These are phyloP conservation scores for Dipodomys ordii DNA, from an alignment of 2,113 vertebrate species.

Conservation along the genomic window DNA sequence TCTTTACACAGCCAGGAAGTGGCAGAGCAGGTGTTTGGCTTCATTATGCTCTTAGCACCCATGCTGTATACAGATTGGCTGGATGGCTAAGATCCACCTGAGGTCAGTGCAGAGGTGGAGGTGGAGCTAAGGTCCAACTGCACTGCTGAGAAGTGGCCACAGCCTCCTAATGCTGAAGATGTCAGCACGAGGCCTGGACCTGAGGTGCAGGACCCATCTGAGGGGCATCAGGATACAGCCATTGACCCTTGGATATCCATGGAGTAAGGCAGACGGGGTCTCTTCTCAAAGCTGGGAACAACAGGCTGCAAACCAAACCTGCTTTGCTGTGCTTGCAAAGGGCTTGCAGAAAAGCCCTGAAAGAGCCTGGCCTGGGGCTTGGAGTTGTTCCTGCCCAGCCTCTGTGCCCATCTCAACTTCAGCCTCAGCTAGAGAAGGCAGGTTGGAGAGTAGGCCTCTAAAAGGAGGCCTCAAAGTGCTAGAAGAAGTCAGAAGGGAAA, in stretches of 20 bases:
- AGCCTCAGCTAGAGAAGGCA: not conserved
- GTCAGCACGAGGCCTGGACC: not conserved
- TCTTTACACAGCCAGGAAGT: not conserved
- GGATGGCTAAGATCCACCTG: not conserved
- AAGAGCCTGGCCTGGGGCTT: not conserved
- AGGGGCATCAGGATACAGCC: not conserved
- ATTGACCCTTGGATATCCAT: not conserved
- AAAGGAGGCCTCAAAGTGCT: not conserved
- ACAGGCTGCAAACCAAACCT: not conserved
- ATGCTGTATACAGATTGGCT: not conserved
- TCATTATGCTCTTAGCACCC: not conserved
- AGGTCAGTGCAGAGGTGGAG: not conserved
- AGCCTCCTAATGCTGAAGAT: not conserved
- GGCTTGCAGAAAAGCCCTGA: not conserved
- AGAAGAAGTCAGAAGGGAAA: conserved; percentile 13
- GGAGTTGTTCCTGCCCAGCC: not conserved
- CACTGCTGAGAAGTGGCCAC: not conserved
- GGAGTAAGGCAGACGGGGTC: not conserved
- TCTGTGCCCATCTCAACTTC: not conserved
- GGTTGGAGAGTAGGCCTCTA: not conserved
- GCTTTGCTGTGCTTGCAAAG: not conserved
- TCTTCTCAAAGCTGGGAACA: not conserved
- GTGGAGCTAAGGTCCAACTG: not conserved
- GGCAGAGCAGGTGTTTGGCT: not conserved
- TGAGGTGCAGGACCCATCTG: not conserved